A percentile compares a stretch with the other conserved stretches of the same genome.
Evolutionary conservation across 2,113 vertebrate genomes (phyloP).

Genomic region (Aegotheles bennettii): DNA sequence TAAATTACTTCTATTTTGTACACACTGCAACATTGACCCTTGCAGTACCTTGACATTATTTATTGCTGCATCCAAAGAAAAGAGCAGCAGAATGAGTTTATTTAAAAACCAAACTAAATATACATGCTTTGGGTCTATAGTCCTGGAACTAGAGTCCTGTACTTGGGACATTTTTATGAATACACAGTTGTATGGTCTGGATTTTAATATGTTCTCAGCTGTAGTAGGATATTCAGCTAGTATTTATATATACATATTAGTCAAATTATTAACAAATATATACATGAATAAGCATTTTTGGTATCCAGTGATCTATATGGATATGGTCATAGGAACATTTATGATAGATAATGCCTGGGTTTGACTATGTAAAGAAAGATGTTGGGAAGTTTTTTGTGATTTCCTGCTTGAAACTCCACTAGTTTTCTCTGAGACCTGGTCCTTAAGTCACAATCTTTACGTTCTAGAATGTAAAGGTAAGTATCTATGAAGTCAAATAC

Average conservation of each 20-base stretch:
- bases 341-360: neutral
- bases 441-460: neutral
- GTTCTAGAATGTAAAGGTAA: neutral
- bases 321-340: neutral
- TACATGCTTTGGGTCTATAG: neutral
- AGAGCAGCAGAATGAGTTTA: neutral
- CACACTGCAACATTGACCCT: neutral
- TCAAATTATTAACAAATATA: neutral
- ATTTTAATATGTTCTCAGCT: neutral
- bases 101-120: neutral
- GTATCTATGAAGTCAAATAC: neutral
- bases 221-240: neutral
- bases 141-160: neutral
- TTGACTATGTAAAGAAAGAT: neutral
- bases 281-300: neutral
- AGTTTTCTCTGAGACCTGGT: neutral
- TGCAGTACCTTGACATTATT: neutral
- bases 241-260: no score
- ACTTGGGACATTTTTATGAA: neutral
- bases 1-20: constrained; percentile 32
- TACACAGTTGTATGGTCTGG: neutral
- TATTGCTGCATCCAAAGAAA: neutral
- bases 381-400: neutral
- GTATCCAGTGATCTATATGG: neutral
- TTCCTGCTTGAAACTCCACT: neutral